These are phyloP conservation scores for Stomorhina lunata DNA, from an alignment of 2,888 invertebrate species.

Conservation along the genomic window DNA sequence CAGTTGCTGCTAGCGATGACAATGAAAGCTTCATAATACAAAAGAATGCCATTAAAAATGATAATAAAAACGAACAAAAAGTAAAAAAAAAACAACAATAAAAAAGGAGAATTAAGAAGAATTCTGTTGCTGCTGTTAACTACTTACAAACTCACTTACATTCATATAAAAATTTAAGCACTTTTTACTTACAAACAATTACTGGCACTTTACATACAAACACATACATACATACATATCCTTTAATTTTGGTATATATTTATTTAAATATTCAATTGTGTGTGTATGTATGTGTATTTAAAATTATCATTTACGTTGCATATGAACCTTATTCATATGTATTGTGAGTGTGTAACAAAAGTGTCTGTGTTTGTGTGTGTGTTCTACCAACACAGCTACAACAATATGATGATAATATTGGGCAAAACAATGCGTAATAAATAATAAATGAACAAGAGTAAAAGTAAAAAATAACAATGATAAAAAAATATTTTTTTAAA, in stretches of 20 bases:
- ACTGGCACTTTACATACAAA: too few relatives aligned
- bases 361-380: background rate
- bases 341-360: background rate
- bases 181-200: too few relatives aligned
- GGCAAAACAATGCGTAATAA: slow-evolving; percentile 25
- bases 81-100: background rate
- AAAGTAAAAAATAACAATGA: slow-evolving; percentile 3
- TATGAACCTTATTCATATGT: too few relatives aligned
- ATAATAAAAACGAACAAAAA: background rate
- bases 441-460: slow-evolving; percentile 36
- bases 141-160: background rate
- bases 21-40: slow-evolving; percentile 26
- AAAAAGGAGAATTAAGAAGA: too few relatives aligned
- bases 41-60: slow-evolving; percentile 42
- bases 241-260: too few relatives aligned
- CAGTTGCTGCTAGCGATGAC: background rate
- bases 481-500: slow-evolving; percentile 11
- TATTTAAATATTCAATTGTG: too few relatives aligned
- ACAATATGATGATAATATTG: slow-evolving; percentile 11
- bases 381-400: background rate
- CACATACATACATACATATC: background rate
- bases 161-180: background rate
- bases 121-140: slow-evolving; percentile 2
- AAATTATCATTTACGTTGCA: too few relatives aligned
- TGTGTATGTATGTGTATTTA: too few relatives aligned